phyloP scores from a whole-genome alignment of 2,113 vertebrate genomes.

The Heterotis niloticus region DNA sequence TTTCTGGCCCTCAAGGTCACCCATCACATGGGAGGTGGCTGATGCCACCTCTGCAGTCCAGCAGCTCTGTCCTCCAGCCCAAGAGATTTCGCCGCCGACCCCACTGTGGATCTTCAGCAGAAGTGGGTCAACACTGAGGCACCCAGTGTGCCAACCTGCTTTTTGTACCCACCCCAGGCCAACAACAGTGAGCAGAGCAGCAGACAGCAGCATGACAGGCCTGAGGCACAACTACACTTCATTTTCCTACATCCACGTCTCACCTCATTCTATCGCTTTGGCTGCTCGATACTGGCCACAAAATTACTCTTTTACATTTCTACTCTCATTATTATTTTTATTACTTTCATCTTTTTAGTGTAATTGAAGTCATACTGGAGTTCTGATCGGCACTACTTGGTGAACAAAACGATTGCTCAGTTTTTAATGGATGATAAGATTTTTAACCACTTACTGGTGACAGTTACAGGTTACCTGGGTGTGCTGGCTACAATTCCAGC shows the following conservation, averaged over 20 bases:
- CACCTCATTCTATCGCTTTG: neutral
- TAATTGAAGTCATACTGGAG: neutral
- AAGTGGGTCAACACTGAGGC: constrained; percentile 22
- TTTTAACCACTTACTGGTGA: no score
- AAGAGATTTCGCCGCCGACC: neutral
- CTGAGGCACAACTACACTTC: neutral
- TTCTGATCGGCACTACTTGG: neutral
- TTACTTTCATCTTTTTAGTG: no score
- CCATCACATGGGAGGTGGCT: neutral
- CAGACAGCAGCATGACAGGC: neutral
- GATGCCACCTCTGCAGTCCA: neutral
- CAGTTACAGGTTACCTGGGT: no score
- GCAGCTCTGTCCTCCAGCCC: neutral
- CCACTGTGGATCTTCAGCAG: neutral
- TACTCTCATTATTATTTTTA: neutral
- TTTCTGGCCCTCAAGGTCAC: no score
- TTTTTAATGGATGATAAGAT: neutral
- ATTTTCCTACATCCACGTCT: neutral
- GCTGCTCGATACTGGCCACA: no score
- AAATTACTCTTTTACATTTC: neutral
- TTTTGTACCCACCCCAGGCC: neutral
- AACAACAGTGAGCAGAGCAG: neutral
- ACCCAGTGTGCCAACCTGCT: neutral
- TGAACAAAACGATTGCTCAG: neutral
- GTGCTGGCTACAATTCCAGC: no score